Conservation (phyloP, 2,797 vertebrate species). For the Oreortyx pictus region DNA sequence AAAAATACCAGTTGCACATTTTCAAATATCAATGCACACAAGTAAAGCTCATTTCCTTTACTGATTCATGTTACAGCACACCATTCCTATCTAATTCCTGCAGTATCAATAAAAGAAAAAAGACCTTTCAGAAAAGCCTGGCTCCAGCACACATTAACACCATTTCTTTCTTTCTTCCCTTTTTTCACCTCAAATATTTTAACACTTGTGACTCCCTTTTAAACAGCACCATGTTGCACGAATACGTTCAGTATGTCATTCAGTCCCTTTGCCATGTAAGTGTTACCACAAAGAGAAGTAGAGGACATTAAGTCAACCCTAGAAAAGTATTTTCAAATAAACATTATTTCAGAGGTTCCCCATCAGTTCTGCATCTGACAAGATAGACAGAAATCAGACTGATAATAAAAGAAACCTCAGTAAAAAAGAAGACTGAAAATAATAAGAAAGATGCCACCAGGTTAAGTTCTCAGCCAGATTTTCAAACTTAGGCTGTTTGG, state of each 20-base stretch:
- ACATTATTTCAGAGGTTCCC: neutral
- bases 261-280: neutral
- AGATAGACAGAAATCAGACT: neutral
- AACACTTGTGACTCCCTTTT: neutral
- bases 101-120: neutral
- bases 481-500: neutral
- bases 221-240: neutral
- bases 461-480: neutral
- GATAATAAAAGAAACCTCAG: neutral
- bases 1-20: neutral
- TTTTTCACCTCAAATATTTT: neutral
- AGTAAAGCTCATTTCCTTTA: conserved; percentile 20
- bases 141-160: neutral
- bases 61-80: neutral
- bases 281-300: neutral
- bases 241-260: neutral
- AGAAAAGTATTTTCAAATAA: neutral
- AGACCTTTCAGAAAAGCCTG: neutral
- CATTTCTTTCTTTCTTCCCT: neutral
- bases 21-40: neutral
- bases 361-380: neutral
- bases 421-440: neutral
- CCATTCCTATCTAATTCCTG: neutral
- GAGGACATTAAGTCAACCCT: neutral
- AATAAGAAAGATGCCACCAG: neutral